Percentiles rank a stretch among this genome's conserved stretches.
These are phyloP conservation scores for Peromyscus californicus DNA, from an alignment of 2,113 vertebrate species.

Conservation along the genomic window DNA sequence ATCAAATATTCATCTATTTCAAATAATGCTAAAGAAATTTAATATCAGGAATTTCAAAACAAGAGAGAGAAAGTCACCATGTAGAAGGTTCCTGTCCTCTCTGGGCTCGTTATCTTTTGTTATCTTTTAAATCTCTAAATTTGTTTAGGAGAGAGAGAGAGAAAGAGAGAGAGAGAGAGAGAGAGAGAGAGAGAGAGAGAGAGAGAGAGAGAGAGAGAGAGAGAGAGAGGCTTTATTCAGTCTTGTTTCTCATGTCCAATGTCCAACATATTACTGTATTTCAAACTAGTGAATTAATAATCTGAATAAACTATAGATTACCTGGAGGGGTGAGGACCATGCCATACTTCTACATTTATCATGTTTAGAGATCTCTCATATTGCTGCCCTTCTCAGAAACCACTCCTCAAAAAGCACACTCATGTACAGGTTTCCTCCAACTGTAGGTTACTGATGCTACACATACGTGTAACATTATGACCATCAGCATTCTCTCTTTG, in stretches of 20 bases:
- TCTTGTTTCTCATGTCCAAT: background rate
- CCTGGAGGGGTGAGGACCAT: background rate
- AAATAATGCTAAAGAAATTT: background rate
- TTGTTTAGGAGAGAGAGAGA: background rate
- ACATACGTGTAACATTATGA: background rate
- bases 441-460: background rate
- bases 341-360: background rate
- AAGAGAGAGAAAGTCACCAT: background rate
- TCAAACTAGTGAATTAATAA: background rate
- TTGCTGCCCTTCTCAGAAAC: background rate
- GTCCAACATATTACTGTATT: background rate
- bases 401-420: background rate
- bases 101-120: background rate
- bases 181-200: too few relatives aligned
- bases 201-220: too few relatives aligned
- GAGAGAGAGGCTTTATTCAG: background rate
- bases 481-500: background rate
- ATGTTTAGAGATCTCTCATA: background rate
- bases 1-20: background rate
- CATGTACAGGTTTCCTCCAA: background rate
- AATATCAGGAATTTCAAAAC: background rate
- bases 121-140: slow-evolving; percentile 13
- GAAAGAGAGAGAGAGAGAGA: background rate
- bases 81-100: background rate
- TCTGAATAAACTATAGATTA: background rate